Conservation (phyloP, 1,140 invertebrate species). For the Trachymyrmex cornetzi region DNA sequence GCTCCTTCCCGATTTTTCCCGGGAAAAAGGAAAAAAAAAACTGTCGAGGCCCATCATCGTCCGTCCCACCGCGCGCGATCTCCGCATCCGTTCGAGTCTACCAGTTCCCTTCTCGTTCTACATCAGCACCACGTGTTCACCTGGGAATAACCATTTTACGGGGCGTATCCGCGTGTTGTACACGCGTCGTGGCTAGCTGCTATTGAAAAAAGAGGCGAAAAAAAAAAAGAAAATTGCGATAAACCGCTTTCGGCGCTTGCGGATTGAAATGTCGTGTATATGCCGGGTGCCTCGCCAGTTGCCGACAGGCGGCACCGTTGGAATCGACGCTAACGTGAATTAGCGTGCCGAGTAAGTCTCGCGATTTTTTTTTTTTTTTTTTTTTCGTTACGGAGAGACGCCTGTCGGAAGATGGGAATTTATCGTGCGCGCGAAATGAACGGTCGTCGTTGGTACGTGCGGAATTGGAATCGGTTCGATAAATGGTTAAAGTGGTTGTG, state of each 20-base stretch:
- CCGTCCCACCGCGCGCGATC: constrained; percentile 44
- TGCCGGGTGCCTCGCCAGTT: constrained; percentile 57
- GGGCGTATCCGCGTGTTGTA: constrained; percentile 68
- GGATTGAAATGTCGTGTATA: constrained; percentile 75
- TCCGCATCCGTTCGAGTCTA: constrained; percentile 50
- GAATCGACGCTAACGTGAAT: constrained; percentile 71
- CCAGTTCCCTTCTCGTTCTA: constrained; percentile 28
- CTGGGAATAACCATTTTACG: constrained; percentile 76
- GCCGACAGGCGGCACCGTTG: constrained; percentile 65
- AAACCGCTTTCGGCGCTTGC: constrained; percentile 76
- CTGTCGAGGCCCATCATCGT: constrained; percentile 36
- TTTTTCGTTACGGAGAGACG: neutral
- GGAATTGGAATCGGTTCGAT: constrained; percentile 24
- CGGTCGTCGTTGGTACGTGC: neutral
- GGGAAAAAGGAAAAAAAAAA: constrained; percentile 20
- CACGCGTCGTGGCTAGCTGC: constrained; percentile 63
- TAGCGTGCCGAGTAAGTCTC: constrained; percentile 63
- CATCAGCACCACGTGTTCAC: constrained; percentile 72
- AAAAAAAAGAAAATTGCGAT: constrained; percentile 65
- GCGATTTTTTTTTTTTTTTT: constrained; percentile 31
- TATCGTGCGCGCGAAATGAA: constrained; percentile 64
- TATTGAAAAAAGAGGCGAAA: constrained; percentile 52
- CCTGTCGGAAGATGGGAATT: constrained; percentile 52
- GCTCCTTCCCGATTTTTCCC: constrained; percentile 60
- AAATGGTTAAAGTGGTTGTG: constrained; percentile 20